A percentile compares a stretch with the other conserved stretches of the same genome.
Evolutionary conservation across 2,888 invertebrate genomes (phyloP).

Genomic region (Hyles lineata): DNA sequence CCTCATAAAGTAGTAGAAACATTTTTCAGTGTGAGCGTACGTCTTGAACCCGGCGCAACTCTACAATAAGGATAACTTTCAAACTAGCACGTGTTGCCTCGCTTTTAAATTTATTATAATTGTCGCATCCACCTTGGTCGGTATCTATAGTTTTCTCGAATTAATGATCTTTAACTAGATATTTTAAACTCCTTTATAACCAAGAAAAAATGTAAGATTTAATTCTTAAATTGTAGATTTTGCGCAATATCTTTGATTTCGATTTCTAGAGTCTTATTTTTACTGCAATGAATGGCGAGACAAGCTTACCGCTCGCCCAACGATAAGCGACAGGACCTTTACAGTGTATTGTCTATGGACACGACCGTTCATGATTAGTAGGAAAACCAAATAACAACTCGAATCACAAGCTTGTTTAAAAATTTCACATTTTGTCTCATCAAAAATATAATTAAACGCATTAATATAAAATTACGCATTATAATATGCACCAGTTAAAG

Average conservation of each 20-base stretch:
- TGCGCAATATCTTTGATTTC: no score
- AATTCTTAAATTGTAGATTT: no score
- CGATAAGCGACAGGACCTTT: no score
- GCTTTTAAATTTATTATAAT: constrained; percentile 64
- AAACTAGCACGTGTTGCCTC: constrained; percentile 47
- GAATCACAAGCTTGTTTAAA: no score
- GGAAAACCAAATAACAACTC: no score
- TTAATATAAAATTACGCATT: neutral
- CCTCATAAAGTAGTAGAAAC: neutral
- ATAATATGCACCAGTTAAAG: neutral
- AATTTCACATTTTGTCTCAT: neutral
- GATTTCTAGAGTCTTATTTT: no score
- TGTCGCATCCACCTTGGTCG: constrained; percentile 41
- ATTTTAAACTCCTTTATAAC: no score
- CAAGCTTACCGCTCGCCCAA: no score
- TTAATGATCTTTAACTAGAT: neutral
- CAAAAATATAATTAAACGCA: neutral
- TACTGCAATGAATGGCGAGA: no score
- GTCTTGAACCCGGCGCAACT: constrained; percentile 30
- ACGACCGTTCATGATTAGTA: no score
- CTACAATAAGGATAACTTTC: constrained; percentile 58
- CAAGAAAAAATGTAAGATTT: no score
- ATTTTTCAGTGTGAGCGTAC: constrained; percentile 7
- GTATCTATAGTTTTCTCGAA: neutral
- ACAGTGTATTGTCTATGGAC: no score